These are phyloP conservation scores for Eristalis intricaria DNA, from an alignment of 2,888 invertebrate genomes.

Conservation along the genomic window DNA sequence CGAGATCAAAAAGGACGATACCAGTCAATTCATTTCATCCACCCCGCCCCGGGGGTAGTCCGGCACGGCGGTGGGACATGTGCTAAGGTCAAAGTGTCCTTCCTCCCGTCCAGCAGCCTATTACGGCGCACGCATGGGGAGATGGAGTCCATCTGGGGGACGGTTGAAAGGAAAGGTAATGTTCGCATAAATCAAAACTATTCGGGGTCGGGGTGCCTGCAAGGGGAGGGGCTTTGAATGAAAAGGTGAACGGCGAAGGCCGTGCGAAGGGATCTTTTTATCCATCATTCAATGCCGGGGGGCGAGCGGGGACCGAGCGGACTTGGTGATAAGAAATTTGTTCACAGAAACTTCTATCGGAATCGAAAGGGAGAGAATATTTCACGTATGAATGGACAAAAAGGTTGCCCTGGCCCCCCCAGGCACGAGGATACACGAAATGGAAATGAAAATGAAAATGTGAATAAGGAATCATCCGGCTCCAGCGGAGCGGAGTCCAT, in stretches of 20 bases:
- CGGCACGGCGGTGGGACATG: neutral
- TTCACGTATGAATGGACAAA: slow-evolving; percentile 48
- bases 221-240: neutral
- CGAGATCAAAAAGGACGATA: slow-evolving; percentile 20
- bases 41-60: neutral
- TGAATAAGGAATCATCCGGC: slow-evolving; percentile 49
- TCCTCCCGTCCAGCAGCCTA: neutral
- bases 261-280: neutral
- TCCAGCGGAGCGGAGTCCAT: neutral
- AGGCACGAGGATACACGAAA: slow-evolving; percentile 3
- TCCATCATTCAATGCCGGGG: neutral
- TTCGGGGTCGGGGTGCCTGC: neutral
- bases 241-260: neutral
- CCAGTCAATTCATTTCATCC: slow-evolving; percentile 8
- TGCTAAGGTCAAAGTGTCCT: neutral
- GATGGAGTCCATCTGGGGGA: neutral
- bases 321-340: slow-evolving; percentile 37
- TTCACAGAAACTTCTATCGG: slow-evolving; percentile 60
- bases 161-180: neutral
- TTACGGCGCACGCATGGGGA: neutral
- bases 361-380: slow-evolving; percentile 46
- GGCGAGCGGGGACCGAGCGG: neutral
- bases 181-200: slow-evolving; percentile 11
- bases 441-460: slow-evolving; percentile 60
- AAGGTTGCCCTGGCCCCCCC: slow-evolving; percentile 22